Evolutionary conservation across 1,140 invertebrate genomes (phyloP).

Genomic region (Goniozus legneri): DNA sequence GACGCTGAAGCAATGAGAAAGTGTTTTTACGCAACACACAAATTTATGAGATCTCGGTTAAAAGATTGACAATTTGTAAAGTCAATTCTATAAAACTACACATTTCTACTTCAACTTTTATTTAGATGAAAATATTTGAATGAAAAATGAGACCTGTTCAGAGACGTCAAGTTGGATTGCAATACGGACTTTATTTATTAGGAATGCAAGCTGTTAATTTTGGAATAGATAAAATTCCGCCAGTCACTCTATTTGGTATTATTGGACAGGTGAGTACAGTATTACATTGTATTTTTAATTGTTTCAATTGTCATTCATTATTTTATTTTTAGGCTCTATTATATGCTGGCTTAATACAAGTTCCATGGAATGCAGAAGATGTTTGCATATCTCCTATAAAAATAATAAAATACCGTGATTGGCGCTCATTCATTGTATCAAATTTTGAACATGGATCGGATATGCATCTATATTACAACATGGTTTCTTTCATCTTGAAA

Average conservation of each 20-base stretch:
- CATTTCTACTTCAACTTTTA: too few species aligned
- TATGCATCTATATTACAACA: slow-evolving; percentile 74
- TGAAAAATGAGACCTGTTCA: slow-evolving; percentile 37
- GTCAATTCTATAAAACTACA: too few species aligned
- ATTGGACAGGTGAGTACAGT: slow-evolving; percentile 47
- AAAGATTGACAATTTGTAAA: too few species aligned
- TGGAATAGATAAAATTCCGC: slow-evolving; percentile 63
- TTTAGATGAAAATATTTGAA: neutral
- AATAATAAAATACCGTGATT: slow-evolving; percentile 57
- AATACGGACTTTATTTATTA: slow-evolving; percentile 43
- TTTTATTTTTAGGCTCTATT: slow-evolving; percentile 46
- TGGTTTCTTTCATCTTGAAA: slow-evolving; percentile 68
- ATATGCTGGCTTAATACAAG: slow-evolving; percentile 52
- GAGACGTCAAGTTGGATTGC: slow-evolving; percentile 41
- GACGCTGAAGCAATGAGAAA: too few species aligned
- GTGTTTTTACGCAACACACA: too few species aligned
- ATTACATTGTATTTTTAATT: slow-evolving; percentile 2
- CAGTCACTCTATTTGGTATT: slow-evolving; percentile 60
- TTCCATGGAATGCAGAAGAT: slow-evolving; percentile 57
- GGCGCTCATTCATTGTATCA: slow-evolving; percentile 59
- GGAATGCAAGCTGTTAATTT: slow-evolving; percentile 47
- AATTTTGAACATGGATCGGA: slow-evolving; percentile 68
- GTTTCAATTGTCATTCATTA: neutral
- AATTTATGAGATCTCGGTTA: too few species aligned
- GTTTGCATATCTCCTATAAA: slow-evolving; percentile 62